Percentiles rank a stretch among this genome's conserved stretches.
These are phyloP conservation scores for Elephantulus edwardii DNA, from an alignment of 2,113 vertebrate species.

Conservation along the genomic window DNA sequence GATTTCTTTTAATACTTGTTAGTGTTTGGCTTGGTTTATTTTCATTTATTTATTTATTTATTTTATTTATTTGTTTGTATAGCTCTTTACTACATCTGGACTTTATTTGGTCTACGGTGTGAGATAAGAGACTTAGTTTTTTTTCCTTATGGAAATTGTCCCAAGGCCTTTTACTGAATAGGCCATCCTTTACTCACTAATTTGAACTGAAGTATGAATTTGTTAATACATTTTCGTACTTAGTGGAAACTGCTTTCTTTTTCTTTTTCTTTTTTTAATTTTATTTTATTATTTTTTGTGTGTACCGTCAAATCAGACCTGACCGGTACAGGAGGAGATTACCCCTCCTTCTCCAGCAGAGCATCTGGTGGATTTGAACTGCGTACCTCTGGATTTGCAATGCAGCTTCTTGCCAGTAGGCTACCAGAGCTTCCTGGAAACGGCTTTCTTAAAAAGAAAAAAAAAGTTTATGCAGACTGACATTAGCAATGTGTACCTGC, in stretches of 20 bases:
- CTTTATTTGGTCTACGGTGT: conserved; percentile 16
- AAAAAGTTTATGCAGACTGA: neutral
- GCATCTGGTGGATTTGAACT: too few species aligned
- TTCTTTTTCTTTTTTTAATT: too few species aligned
- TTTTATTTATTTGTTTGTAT: neutral
- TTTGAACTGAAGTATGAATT: conserved; percentile 42
- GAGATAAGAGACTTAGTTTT: conserved; percentile 21
- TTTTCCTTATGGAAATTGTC: conserved; percentile 20
- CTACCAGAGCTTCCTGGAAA: too few species aligned
- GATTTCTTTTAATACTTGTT: conserved; percentile 44
- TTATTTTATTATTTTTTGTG: too few species aligned
- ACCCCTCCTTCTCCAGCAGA: too few species aligned
- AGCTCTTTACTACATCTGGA: conserved; percentile 18
- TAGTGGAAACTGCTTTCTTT: too few species aligned
- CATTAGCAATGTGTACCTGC: neutral
- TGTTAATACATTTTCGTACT: conserved; percentile 25
- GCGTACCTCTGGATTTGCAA: too few species aligned
- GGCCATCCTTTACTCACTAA: neutral
- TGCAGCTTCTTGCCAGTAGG: too few species aligned
- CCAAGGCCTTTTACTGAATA: neutral
- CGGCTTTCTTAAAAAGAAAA: conserved; percentile 18
- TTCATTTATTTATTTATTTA: neutral
- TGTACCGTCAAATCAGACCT: too few species aligned
- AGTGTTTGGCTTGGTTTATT: conserved; percentile 15
- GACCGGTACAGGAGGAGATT: too few species aligned